Conservation (phyloP, 1,140 invertebrate genomes). For the Coenobita brevimanus region DNA sequence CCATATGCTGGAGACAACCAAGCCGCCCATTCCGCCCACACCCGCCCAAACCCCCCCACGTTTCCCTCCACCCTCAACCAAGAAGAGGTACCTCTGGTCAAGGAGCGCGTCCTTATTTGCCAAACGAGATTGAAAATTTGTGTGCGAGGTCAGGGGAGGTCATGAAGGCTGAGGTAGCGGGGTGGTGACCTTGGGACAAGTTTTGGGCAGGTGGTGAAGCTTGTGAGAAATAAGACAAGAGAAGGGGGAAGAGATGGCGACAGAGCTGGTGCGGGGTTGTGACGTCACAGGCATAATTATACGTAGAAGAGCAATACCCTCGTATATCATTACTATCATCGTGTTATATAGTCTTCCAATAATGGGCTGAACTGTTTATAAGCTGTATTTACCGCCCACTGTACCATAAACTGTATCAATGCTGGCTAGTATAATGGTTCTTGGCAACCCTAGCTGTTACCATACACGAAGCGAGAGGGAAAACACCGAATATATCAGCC, state of each 20-base stretch:
- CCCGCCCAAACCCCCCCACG: not conserved
- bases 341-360: not conserved
- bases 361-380: constrained; percentile 5
- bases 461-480: constrained; percentile 12
- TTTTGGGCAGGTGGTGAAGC: constrained; percentile 42
- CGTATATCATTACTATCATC: not conserved
- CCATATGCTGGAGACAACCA: constrained; percentile 5
- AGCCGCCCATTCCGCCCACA: constrained; percentile 4
- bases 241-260: constrained; percentile 8
- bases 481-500: not conserved
- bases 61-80: constrained; percentile 18
- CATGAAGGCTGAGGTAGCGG: constrained; percentile 21
- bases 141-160: constrained; percentile 46
- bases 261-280: not conserved
- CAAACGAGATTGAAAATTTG: constrained; percentile 55
- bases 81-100: constrained; percentile 50
- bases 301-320: not conserved
- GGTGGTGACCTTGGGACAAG: constrained; percentile 42
- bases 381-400: not conserved
- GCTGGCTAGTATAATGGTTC: constrained; percentile 10
- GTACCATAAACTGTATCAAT: constrained; percentile 2
- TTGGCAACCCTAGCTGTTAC: constrained; percentile 45
- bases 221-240: not conserved
- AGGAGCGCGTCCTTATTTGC: constrained; percentile 48
- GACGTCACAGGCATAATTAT: constrained; percentile 45